Percentiles rank a stretch among this genome's conserved stretches.
Conservation (phyloP, 1,140 invertebrate species). For the Ephestia elutella region DNA sequence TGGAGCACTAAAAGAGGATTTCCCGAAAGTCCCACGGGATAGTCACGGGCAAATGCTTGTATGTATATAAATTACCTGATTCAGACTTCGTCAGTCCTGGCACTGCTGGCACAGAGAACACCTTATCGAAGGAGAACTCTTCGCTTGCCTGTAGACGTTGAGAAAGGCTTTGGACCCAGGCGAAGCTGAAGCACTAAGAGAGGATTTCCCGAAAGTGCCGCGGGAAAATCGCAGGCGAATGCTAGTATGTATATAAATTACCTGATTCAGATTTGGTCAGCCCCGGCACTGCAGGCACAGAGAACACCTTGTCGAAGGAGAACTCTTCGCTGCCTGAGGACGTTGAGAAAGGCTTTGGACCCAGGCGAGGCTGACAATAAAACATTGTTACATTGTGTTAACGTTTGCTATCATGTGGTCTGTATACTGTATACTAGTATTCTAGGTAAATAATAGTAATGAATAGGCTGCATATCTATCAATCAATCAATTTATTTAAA, state of each 20-base stretch:
- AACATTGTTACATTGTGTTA: not conserved
- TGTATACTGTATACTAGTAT: too few species aligned
- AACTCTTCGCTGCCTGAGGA: conserved; percentile 83
- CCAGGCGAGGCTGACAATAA: conserved; percentile 80
- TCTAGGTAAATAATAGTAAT: too few species aligned
- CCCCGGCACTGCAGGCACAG: conserved; percentile 82
- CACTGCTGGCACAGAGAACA: conserved; percentile 84
- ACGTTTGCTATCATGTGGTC: too few species aligned
- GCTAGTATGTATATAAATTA: conserved; percentile 19
- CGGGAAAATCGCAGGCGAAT: too few species aligned
- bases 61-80: conserved; percentile 34
- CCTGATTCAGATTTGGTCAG: conserved; percentile 50
- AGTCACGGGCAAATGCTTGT: too few species aligned
- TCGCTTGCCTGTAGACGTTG: conserved; percentile 81
- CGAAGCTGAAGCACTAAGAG: too few species aligned
- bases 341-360: too few species aligned
- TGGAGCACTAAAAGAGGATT: too few species aligned
- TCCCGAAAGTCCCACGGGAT: too few species aligned
- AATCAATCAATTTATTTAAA: too few species aligned
- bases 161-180: conserved; percentile 87
- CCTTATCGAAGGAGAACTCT: conserved; percentile 85
- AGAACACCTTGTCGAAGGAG: conserved; percentile 86
- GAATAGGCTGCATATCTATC: too few species aligned
- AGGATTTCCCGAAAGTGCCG: too few species aligned
- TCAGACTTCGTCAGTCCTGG: conserved; percentile 73